phyloP scores from a whole-genome alignment of 92 coral and sea anemone genomes.

The Micromussa lordhowensis region DNA sequence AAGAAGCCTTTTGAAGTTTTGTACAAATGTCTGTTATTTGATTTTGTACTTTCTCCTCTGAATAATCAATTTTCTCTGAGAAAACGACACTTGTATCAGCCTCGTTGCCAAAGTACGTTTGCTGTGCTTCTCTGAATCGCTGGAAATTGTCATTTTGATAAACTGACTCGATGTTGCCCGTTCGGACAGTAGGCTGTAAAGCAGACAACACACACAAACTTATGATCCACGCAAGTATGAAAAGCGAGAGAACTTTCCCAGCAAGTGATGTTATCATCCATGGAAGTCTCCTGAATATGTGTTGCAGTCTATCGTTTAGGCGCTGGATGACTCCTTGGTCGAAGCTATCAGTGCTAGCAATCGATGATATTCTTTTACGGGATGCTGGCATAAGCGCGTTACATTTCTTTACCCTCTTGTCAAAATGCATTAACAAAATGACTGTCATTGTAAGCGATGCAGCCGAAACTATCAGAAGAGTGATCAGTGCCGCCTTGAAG shows the following conservation, averaged over 20 bases:
- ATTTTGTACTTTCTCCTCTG: slow-evolving; percentile 12
- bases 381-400: not conserved
- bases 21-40: slow-evolving; percentile 8
- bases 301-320: not conserved
- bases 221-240: not conserved
- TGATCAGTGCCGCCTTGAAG: slow-evolving; percentile 23
- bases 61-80: slow-evolving; percentile 23
- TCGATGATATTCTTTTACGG: not conserved
- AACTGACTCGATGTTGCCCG: not conserved
- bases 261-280: not conserved
- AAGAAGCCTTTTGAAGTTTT: slow-evolving; percentile 13
- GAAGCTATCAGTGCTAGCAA: not conserved
- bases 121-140: not conserved
- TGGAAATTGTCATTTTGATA: slow-evolving; percentile 15
- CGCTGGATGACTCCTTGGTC: not conserved
- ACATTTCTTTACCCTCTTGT: not conserved
- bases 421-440: not conserved
- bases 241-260: slow-evolving; percentile 14
- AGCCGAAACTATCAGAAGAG: slow-evolving; percentile 4
- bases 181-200: not conserved
- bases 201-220: slow-evolving; percentile 6
- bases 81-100: slow-evolving; percentile 53
- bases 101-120: slow-evolving; percentile 27
- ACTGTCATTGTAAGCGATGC: not conserved
- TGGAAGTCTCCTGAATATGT: not conserved